Evolutionary conservation across 2,797 vertebrate species (phyloP).

Genomic region (Loris lydekkerianus): DNA sequence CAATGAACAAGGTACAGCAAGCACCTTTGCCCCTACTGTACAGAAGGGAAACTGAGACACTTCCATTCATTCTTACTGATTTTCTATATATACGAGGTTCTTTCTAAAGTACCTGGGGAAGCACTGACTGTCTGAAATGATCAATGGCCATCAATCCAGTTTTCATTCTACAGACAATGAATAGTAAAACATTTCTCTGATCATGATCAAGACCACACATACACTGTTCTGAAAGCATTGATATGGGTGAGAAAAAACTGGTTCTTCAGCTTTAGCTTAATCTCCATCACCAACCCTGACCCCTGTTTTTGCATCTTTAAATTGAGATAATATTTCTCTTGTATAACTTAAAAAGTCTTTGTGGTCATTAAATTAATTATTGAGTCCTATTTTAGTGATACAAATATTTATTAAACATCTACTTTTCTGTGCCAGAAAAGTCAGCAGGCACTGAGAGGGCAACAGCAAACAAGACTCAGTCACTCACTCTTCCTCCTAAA

Average conservation of each 20-base stretch:
- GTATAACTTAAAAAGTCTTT: neutral
- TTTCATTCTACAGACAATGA: neutral
- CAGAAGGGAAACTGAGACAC: neutral
- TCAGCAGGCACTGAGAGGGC: neutral
- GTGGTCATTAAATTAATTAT: neutral
- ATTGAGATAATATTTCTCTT: neutral
- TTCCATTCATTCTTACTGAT: neutral
- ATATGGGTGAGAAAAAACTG: neutral
- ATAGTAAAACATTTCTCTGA: neutral
- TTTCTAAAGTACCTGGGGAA: neutral
- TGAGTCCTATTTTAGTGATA: neutral
- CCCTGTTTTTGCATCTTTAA: neutral
- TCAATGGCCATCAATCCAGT: neutral
- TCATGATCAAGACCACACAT: neutral
- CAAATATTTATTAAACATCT: neutral
- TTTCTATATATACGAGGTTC: fast-evolving
- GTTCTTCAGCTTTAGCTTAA: neutral
- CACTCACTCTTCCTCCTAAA: neutral
- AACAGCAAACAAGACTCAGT: fast-evolving
- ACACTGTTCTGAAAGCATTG: neutral
- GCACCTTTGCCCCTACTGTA: neutral
- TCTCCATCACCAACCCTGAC: neutral
- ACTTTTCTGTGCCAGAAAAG: neutral
- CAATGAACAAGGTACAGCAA: neutral
- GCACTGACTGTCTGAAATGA: neutral